Evolutionary conservation across 2,888 invertebrate genomes (phyloP), one percentile per base, ranked within the genome.

Genomic region (Leptinotarsa haldemani): DNA sequence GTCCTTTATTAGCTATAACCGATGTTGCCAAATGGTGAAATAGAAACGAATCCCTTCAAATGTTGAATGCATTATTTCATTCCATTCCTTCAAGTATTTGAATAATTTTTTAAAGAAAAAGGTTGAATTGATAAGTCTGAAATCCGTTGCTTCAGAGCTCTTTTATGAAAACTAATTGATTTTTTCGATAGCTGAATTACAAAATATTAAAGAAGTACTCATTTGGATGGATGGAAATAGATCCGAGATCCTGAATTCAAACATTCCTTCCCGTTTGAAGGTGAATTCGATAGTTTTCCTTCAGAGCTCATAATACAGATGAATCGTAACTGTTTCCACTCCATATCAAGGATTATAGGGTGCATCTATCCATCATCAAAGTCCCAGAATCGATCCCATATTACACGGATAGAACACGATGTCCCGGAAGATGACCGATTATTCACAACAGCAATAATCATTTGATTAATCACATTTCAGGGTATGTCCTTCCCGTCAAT

Each of bases 391-490:
- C 74, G 73, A 74, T 74, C 65, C 52, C 65, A 47, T 64, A 70
- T 66, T 73, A 73, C 74, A 77, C 65, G 70, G 64, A 71, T 65
- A 70, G 74, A 69, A 73, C 70, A 73, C 64, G 58, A 70, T 70
- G 69, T 77, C 69, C 74, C 73, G 71, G 73, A 77, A 73, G 77
- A 77, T 71, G 71, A 73, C 69, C 81, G 80, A 81, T 81, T 80
- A 81, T 81, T 78, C 78, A 79, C 79, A 80, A 76, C 78, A 77
- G 78, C 75, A 79, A 78, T 81, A 79, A 81, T 80, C 77, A 80
- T 74, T 78, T 80, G 81, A 81, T 79, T 80, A 77, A 77, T 77
- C 58, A 65, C 69, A 53, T 66, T 70, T 20, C 50, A 50, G 65
- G 65, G 65, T 65, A 69, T 61, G 68, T 70, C 74, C 61, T 66